Evolutionary conservation across 2,888 invertebrate species (phyloP).

Genomic region (Cataglyphis rosenhaueri): DNA sequence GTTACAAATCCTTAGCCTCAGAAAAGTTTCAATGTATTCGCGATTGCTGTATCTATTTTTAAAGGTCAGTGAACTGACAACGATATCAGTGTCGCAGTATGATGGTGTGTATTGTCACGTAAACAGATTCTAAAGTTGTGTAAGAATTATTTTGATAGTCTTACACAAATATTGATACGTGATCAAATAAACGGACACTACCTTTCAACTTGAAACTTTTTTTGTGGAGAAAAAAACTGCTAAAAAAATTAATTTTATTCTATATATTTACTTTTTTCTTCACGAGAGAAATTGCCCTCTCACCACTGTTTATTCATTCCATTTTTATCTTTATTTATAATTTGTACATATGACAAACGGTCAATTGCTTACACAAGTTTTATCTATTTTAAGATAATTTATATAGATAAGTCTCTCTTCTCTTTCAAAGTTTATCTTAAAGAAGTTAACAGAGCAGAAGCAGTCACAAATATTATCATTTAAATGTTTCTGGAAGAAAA

Average conservation of each 20-base stretch:
- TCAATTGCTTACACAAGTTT: neutral
- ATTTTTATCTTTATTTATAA: conserved; percentile 11
- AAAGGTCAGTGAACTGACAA: neutral
- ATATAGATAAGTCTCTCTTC: neutral
- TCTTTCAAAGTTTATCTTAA: neutral
- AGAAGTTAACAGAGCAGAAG: neutral
- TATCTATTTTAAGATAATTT: conserved; percentile 10
- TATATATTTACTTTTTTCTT: neutral
- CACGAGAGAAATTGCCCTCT: neutral
- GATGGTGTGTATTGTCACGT: neutral
- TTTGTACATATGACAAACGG: neutral
- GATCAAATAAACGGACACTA: neutral
- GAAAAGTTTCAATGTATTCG: neutral
- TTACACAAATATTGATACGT: neutral
- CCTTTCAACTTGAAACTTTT: neutral
- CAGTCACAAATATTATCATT: conserved; percentile 12
- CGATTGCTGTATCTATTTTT: conserved; percentile 10
- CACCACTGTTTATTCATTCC: neutral
- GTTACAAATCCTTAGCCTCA: neutral
- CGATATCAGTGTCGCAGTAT: neutral
- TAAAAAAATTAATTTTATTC: neutral
- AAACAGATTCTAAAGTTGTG: conserved; percentile 12
- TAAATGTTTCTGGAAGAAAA: neutral
- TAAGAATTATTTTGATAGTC: neutral
- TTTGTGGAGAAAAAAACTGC: neutral